Evolutionary conservation across 1,140 invertebrate genomes (phyloP).

Genomic region (Diabrotica undecimpunctata): DNA sequence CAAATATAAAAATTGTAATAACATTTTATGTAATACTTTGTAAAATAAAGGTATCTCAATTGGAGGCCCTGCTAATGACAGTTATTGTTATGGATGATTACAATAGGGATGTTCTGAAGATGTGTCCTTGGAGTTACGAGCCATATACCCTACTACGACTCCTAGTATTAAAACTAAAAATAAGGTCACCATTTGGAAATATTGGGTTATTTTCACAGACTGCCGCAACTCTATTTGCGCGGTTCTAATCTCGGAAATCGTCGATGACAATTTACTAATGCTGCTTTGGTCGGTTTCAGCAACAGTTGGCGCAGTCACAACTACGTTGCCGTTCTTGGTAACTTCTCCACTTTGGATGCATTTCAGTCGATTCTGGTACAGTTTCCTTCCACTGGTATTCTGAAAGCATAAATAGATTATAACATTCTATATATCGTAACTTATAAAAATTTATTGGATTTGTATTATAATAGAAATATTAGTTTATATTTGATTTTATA

Average conservation of each 20-base stretch:
- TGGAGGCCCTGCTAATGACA: slow-evolving; percentile 24
- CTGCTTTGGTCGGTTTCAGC: slow-evolving; percentile 26
- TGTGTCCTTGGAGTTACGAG: slow-evolving; percentile 14
- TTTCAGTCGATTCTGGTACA: slow-evolving; percentile 51
- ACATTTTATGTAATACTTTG: slow-evolving; percentile 20
- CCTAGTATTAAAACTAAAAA: slow-evolving; percentile 31
- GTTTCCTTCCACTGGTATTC: slow-evolving; percentile 40
- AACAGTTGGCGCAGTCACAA: slow-evolving; percentile 5
- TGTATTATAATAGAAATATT: not conserved
- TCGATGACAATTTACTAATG: slow-evolving; percentile 23
- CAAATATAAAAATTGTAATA: slow-evolving; percentile 25
- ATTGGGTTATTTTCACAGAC: slow-evolving; percentile 30
- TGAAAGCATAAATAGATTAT: slow-evolving; percentile 22
- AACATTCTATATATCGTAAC: not conserved
- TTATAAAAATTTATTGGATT: not conserved
- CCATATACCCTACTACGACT: slow-evolving; percentile 25
- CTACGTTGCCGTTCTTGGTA: slow-evolving; percentile 34
- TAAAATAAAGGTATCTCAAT: slow-evolving; percentile 24
- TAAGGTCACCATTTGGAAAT: slow-evolving; percentile 32
- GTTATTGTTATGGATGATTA: slow-evolving; percentile 34
- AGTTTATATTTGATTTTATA: not conserved
- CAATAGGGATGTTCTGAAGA: slow-evolving; percentile 15
- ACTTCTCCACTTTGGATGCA: slow-evolving; percentile 45
- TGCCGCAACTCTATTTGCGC: slow-evolving; percentile 33
- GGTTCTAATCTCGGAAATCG: slow-evolving; percentile 29